These are phyloP conservation scores for Achroia grisella DNA, from an alignment of 1,140 invertebrate genomes.

Conservation along the genomic window DNA sequence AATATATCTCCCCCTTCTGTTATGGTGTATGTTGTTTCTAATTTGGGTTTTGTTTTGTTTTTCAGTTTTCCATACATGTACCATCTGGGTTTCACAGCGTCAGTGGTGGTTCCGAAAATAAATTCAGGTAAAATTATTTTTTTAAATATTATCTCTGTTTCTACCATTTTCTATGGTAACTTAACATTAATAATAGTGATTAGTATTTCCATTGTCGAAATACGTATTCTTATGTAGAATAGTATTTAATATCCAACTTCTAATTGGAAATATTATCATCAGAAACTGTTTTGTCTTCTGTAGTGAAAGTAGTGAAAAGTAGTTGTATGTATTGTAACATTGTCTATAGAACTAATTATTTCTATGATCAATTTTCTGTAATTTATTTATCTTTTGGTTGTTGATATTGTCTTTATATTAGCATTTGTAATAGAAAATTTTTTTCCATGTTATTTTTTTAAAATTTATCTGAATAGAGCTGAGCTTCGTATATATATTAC, in stretches of 20 bases:
- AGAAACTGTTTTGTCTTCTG: conserved; percentile 1
- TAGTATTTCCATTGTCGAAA: conserved; percentile 30
- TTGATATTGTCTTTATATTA: conserved; percentile 42
- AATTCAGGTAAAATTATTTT: conserved; percentile 16
- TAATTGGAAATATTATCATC: conserved; percentile 4
- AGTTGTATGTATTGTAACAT: conserved; percentile 13
- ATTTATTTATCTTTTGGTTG: conserved; percentile 40
- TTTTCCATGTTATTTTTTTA: too few species aligned
- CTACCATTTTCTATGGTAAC: conserved; percentile 13
- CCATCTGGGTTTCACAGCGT: conserved; percentile 29
- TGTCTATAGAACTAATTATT: conserved; percentile 19
- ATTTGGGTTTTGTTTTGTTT: conserved; percentile 33
- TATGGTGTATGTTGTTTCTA: conserved; percentile 32
- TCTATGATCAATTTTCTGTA: conserved; percentile 45
- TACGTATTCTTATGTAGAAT: too few species aligned
- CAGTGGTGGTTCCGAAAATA: conserved; percentile 16
- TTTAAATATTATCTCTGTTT: conserved; percentile 2
- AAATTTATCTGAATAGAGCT: too few species aligned
- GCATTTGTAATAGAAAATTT: conserved; percentile 51
- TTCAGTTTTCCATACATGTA: conserved; percentile 33
- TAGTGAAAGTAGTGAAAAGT: neutral
- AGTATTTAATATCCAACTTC: too few species aligned
- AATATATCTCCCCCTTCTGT: conserved; percentile 31
- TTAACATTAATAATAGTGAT: neutral
- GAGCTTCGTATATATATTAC: too few species aligned